These are phyloP conservation scores for Tetramorium alpestre DNA, from an alignment of 1,140 invertebrate genomes.

Conservation along the genomic window DNA sequence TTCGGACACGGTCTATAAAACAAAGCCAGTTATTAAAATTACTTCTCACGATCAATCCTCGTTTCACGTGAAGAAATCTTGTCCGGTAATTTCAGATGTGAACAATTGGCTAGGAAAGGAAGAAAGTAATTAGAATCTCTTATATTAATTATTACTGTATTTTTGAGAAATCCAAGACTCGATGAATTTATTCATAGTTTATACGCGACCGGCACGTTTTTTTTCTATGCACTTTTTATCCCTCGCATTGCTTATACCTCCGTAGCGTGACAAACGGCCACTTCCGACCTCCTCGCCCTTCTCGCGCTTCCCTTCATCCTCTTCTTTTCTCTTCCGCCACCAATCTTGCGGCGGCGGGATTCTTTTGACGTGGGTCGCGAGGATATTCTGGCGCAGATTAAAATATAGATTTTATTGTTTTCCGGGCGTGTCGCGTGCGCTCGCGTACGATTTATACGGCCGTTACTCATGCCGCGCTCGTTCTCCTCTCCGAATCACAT, in stretches of 20 bases:
- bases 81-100: neutral
- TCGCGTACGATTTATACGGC: conserved; percentile 78
- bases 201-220: neutral
- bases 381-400: conserved; percentile 78
- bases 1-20: neutral
- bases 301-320: conserved; percentile 39
- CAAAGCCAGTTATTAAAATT: neutral
- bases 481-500: conserved; percentile 71
- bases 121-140: neutral
- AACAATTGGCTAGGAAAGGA: neutral
- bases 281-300: conserved; percentile 45
- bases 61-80: neutral
- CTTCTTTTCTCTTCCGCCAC: conserved; percentile 46
- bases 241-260: conserved; percentile 49
- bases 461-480: conserved; percentile 76
- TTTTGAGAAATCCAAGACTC: neutral
- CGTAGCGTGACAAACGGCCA: conserved; percentile 80
- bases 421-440: conserved; percentile 72
- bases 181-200: conserved; percentile 30
- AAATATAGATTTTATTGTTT: conserved; percentile 85
- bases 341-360: conserved; percentile 66
- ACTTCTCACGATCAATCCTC: neutral
- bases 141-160: neutral
- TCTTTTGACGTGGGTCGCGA: conserved; percentile 65
- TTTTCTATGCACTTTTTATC: conserved; percentile 6